Base-by-base conservation (phyloP, 2,113 vertebrate species). In the Aspiorhynchus laticeps region DNA sequence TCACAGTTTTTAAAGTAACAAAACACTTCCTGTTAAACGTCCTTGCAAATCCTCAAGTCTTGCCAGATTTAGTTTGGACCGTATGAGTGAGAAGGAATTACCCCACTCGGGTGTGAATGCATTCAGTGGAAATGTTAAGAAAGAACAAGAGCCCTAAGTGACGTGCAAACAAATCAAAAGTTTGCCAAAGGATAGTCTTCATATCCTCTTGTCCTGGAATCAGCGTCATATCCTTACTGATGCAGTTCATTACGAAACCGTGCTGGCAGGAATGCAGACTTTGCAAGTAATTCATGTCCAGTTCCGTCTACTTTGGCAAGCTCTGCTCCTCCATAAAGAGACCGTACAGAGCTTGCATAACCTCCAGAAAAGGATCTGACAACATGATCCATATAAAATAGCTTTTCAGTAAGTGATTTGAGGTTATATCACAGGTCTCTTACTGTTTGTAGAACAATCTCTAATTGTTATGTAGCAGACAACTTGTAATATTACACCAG, bases 121-220 rank as follows among this genome's bases (percentile, higher is more conserved):
- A 61, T 80, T 80, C 21, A 9, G 33, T 65, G 36, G 7, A 82
- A 82, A 48, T 31, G 80, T 48, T 67, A 61, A 43, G 24, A 21
- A 56, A 79, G 48, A 51, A 4, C 38, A 19, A 46, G 19, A 19
- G 59, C 59, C n/a, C 12, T 26, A 12, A 80, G 48, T 53, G 43
- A 53, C 48, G 46, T 31, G 38, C 88, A 89, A 90, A 84, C 82
- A 31, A 9, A 86, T 76, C 51, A 71, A 28, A 24, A 69, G 77
- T 88, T 90, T 85, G 83, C 82, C 65, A 41, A 89, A 46, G 63
- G 83, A 80, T 84, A 69, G 79, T 80, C 65, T 86, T 80, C 46
- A 80, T 73, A 84, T 89, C 87, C 87, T 86, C 63, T 41, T 86
- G 76, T 87, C 85, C 84, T 81, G 86, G 86, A 63, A 84, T 85